phyloP scores from a whole-genome alignment of 2,113 vertebrate genomes.

The Larimichthys polyactis region DNA sequence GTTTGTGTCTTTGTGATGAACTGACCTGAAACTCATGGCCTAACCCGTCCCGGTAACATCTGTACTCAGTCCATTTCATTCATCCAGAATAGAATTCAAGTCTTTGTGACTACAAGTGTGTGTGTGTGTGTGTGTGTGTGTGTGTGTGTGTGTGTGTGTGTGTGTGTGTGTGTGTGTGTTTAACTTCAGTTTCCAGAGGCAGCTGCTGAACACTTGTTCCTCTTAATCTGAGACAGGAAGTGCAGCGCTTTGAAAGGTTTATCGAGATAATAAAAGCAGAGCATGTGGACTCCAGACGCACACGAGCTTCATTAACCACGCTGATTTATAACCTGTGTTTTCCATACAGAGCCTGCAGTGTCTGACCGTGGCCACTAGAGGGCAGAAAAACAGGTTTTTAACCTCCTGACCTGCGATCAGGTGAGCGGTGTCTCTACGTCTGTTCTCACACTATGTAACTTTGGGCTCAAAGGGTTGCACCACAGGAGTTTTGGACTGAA shows the following conservation, averaged over 20 bases:
- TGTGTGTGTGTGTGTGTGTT: too few relatives aligned
- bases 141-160: too few relatives aligned
- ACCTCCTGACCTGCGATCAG: too few relatives aligned
- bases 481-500: too few relatives aligned
- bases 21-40: neutral
- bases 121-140: too few relatives aligned
- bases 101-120: neutral
- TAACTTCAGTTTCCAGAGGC: neutral
- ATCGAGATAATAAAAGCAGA: neutral
- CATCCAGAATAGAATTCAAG: too few relatives aligned
- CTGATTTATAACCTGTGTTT: neutral
- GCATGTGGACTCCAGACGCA: constrained; percentile 26
- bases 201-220: constrained; percentile 40
- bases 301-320: neutral
- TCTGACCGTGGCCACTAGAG: neutral
- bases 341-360: neutral
- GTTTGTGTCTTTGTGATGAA: neutral
- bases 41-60: neutral
- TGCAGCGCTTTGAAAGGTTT: neutral
- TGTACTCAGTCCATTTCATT: neutral
- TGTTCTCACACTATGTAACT: too few relatives aligned
- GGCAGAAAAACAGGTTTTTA: neutral
- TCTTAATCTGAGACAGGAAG: constrained; percentile 52
- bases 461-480: too few relatives aligned
- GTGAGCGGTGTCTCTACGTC: too few relatives aligned